These are phyloP conservation scores for Anseranas semipalmata DNA, from an alignment of 2,113 vertebrate genomes.

Conservation along the genomic window DNA sequence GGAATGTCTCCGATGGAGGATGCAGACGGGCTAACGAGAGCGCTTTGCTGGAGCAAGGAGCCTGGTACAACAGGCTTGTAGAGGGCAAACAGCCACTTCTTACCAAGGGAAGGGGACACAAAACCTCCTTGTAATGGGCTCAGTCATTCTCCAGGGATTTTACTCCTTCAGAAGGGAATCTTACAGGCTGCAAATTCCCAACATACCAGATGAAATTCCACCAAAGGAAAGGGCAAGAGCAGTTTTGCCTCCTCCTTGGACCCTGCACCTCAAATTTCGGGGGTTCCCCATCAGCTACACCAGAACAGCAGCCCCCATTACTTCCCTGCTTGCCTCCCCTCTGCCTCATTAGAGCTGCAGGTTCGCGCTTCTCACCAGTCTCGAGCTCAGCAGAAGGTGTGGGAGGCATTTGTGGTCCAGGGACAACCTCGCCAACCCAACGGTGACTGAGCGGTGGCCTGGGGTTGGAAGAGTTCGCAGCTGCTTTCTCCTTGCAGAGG, in stretches of 20 bases:
- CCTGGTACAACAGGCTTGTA: rapidly evolving
- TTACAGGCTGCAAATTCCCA: background rate
- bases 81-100: background rate
- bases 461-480: background rate
- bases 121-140: background rate
- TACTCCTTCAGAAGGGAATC: background rate
- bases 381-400: background rate
- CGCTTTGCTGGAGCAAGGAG: background rate
- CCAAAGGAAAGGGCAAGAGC: background rate
- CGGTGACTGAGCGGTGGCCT: rapidly evolving
- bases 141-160: background rate
- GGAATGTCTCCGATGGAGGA: background rate
- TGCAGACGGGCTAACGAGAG: background rate
- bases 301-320: background rate
- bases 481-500: background rate
- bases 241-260: background rate
- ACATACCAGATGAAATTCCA: background rate
- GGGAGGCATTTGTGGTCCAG: background rate
- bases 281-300: rapidly evolving
- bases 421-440: background rate
- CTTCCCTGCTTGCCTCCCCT: background rate
- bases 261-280: background rate
- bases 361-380: background rate
- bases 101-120: background rate
- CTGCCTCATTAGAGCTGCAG: background rate